phyloP scores from a whole-genome alignment of 1,140 invertebrate genomes.

The Papilio xuthus region DNA sequence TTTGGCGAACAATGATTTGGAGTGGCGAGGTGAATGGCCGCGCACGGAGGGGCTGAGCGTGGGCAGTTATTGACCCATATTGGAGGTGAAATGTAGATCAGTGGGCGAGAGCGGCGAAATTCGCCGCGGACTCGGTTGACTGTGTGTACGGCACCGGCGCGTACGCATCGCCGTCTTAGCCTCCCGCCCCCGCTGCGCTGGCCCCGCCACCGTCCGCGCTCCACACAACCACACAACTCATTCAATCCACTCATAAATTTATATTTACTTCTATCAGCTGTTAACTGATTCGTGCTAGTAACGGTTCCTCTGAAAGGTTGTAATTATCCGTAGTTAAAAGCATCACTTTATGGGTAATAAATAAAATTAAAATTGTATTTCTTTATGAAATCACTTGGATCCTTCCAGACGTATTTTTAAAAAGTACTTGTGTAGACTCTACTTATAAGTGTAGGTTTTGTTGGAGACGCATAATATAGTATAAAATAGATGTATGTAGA shows the following conservation, averaged over 20 bases:
- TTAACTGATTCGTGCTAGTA: conserved; percentile 16
- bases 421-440: neutral
- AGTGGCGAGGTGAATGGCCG: conserved; percentile 79
- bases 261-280: conserved; percentile 11
- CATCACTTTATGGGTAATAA: neutral
- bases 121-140: conserved; percentile 65
- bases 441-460: neutral
- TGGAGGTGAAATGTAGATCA: conserved; percentile 81
- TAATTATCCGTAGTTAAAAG: neutral
- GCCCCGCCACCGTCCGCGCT: conserved; percentile 5
- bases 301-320: conserved; percentile 14
- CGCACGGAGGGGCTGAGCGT: conserved; percentile 77
- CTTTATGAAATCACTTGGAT: neutral
- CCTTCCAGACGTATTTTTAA: neutral
- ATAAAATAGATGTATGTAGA: neutral
- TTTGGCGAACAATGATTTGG: conserved; percentile 81
- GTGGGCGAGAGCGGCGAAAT: conserved; percentile 80
- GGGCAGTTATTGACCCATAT: conserved; percentile 81
- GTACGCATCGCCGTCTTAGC: conserved; percentile 48
- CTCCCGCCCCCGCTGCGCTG: conserved; percentile 1
- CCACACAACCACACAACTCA: neutral
- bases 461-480: neutral
- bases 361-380: no score
- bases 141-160: conserved; percentile 53
- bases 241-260: conserved; percentile 22